A percentile compares a stretch with the other conserved stretches of the same genome.
Evolutionary conservation across 2,113 vertebrate species (phyloP).

Genomic region (Leucoraja erinaceus): DNA sequence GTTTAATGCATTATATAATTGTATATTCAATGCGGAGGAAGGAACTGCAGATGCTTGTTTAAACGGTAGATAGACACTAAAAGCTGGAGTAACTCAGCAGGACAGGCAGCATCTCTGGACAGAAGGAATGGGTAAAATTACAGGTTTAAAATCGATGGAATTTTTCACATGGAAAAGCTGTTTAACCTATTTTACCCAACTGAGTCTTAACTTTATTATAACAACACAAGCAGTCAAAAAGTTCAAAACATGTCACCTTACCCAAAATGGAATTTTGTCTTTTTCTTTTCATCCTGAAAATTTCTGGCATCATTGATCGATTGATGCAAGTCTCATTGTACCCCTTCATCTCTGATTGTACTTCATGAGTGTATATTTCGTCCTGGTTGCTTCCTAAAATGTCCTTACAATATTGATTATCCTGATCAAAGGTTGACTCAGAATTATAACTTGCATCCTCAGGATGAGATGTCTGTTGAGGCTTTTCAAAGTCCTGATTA

Average conservation of each 20-base stretch:
- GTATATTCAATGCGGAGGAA: background rate
- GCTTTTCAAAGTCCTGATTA: conserved; percentile 14
- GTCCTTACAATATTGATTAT: conserved; percentile 16
- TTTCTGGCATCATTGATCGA: conserved; percentile 8
- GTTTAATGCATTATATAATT: background rate
- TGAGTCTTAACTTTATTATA: background rate
- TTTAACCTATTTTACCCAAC: background rate
- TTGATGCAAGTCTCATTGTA: conserved; percentile 16
- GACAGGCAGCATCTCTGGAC: too few species aligned
- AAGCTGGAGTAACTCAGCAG: too few species aligned
- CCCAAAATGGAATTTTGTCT: conserved; percentile 1
- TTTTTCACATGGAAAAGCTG: background rate
- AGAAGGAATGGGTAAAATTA: background rate
- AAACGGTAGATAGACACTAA: too few species aligned
- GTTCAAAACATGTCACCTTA: background rate
- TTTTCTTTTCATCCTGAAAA: conserved; percentile 29
- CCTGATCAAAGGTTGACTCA: background rate
- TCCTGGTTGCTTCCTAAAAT: background rate
- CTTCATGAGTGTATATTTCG: conserved; percentile 23
- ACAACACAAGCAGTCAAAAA: background rate
- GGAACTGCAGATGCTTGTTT: too few species aligned
- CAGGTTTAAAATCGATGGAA: background rate
- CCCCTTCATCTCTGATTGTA: conserved; percentile 30
- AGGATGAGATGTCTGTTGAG: background rate
- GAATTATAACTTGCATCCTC: background rate